Evolutionary conservation across 1,140 invertebrate species (phyloP).

Genomic region (Cepaea nemoralis): DNA sequence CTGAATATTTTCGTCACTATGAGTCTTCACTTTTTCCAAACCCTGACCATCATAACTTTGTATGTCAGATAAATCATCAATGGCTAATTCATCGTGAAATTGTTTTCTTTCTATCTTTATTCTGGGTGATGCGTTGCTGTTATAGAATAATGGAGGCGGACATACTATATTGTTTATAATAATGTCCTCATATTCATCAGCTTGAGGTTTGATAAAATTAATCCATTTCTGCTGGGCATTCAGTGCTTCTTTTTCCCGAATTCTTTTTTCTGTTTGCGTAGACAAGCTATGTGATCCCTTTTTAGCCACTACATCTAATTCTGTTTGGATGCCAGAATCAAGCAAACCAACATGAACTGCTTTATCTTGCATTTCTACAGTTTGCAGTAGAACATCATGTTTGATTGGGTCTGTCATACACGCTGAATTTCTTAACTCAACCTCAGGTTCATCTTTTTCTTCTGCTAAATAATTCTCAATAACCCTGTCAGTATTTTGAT

Average conservation of each 20-base stretch:
- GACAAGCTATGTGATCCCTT: conserved; percentile 40
- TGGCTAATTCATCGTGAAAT: not conserved
- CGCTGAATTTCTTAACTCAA: conserved; percentile 56
- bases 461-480: conserved; percentile 27
- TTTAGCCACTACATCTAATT: not conserved
- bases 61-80: conserved; percentile 32
- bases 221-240: conserved; percentile 51
- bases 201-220: conserved; percentile 47
- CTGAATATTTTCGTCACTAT: not conserved
- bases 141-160: conserved; percentile 70
- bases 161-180: conserved; percentile 61
- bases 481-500: conserved; percentile 40
- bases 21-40: conserved; percentile 8
- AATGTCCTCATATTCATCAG: conserved; percentile 58
- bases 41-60: conserved; percentile 37
- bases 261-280: conserved; percentile 57
- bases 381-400: conserved; percentile 62
- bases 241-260: conserved; percentile 26
- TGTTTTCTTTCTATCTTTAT: conserved; percentile 49
- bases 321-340: conserved; percentile 37
- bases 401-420: conserved; percentile 64
- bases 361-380: conserved; percentile 60
- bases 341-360: conserved; percentile 58
- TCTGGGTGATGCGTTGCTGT: conserved; percentile 61
- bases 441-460: conserved; percentile 40